These are phyloP conservation scores for Morphnarchus princeps DNA, from an alignment of 2,113 vertebrate species.

Conservation along the genomic window DNA sequence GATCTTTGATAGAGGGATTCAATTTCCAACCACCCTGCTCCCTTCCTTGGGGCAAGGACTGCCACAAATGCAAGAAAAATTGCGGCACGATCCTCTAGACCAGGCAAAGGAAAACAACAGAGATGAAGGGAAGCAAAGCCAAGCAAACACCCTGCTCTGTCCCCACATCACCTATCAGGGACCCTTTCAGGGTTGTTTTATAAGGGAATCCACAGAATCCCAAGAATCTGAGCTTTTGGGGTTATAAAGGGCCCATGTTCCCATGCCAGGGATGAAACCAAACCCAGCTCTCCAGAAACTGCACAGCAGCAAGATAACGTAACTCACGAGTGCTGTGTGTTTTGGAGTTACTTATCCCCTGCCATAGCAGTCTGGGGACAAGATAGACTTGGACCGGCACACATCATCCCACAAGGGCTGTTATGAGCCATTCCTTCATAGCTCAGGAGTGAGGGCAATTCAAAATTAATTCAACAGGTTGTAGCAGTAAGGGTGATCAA, in stretches of 20 bases:
- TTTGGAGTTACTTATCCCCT: rapidly evolving
- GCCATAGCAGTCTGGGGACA: neutral
- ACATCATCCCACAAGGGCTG: neutral
- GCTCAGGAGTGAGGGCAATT: neutral
- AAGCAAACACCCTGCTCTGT: neutral
- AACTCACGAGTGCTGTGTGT: neutral
- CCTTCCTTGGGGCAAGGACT: neutral
- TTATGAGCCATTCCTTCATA: neutral
- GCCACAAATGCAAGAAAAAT: neutral
- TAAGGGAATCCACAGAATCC: neutral
- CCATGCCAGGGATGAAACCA: neutral
- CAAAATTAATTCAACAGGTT: neutral
- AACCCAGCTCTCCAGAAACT: neutral
- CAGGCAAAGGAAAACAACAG: neutral
- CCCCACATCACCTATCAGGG: neutral
- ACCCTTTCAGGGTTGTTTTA: neutral
- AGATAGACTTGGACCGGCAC: neutral
- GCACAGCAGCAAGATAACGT: neutral
- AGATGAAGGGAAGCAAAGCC: neutral
- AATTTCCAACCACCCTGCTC: neutral
- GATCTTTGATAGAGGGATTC: neutral
- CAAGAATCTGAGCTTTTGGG: neutral
- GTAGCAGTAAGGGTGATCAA: neutral
- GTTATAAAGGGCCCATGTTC: neutral
- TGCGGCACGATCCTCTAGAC: neutral